These are phyloP conservation scores for Miniopterus natalensis DNA, from an alignment of 2,113 vertebrate species.

Conservation along the genomic window DNA sequence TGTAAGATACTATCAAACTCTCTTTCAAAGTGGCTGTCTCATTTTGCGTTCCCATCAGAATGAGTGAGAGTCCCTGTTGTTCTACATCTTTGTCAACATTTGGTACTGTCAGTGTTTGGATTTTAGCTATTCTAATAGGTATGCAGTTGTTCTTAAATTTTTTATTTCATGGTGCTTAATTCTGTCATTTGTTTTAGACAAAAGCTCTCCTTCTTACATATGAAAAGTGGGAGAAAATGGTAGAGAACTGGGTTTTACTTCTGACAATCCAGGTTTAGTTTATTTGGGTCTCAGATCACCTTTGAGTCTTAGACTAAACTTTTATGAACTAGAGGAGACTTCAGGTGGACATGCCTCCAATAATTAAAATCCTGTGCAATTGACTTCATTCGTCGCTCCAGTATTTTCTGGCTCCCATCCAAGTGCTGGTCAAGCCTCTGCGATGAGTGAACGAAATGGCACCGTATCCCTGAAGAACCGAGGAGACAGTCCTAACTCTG, in stretches of 20 bases:
- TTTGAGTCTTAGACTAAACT: background rate
- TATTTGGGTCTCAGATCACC: background rate
- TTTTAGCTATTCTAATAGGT: background rate
- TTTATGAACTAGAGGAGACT: background rate
- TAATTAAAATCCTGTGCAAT: background rate
- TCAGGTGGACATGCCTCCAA: background rate
- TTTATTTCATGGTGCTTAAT: background rate
- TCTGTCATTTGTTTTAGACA: background rate
- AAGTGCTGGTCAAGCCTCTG: background rate
- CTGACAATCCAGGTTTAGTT: background rate
- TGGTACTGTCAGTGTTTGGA: background rate
- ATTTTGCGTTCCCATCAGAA: background rate
- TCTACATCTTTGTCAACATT: background rate
- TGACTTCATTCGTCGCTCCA: background rate
- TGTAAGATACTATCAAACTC: background rate
- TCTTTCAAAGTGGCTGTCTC: background rate
- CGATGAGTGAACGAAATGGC: constrained; percentile 3
- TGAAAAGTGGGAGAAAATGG: background rate
- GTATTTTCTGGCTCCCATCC: background rate
- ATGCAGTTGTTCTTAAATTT: background rate
- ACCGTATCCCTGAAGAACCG: background rate
- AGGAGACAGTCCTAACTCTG: background rate
- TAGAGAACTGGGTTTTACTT: background rate
- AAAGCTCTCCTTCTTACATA: background rate
- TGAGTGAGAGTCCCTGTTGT: too few relatives aligned